phyloP scores from a whole-genome alignment of 2,113 vertebrate species.

The Panthera leo region DNA sequence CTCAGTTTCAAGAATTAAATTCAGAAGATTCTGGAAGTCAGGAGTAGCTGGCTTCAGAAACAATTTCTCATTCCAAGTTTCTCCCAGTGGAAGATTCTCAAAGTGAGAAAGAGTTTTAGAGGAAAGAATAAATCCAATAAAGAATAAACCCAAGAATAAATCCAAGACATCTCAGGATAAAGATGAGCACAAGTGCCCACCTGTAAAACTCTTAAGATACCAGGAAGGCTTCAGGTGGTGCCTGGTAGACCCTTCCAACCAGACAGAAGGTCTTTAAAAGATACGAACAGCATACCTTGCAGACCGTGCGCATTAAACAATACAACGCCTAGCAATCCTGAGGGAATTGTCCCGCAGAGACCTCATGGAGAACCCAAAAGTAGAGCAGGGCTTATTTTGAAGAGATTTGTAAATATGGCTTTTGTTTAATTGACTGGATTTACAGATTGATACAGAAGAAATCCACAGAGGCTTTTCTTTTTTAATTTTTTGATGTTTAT shows the following conservation, averaged over 20 bases:
- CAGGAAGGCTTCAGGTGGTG: not conserved
- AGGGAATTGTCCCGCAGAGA: not conserved
- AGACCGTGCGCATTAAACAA: not conserved
- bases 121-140: not conserved
- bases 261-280: not conserved
- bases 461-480: not conserved
- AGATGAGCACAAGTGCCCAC: not conserved
- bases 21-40: slow-evolving; percentile 37
- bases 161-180: not conserved
- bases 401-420: not conserved
- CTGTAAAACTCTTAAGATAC: not conserved
- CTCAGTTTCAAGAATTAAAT: not conserved
- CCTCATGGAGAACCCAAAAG: not conserved
- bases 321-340: not conserved
- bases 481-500: no score
- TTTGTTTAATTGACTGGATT: not conserved
- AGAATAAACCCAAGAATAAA: not conserved
- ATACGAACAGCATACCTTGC: not conserved
- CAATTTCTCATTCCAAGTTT: not conserved
- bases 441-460: slow-evolving; percentile 25
- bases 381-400: slow-evolving; percentile 2
- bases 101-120: not conserved
- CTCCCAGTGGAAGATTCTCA: not conserved
- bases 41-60: not conserved
- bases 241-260: not conserved